Evolutionary conservation across 2,797 vertebrate genomes (phyloP), one percentile per base, ranked within the genome.

Genomic region (Sphaeramia orbicularis): DNA sequence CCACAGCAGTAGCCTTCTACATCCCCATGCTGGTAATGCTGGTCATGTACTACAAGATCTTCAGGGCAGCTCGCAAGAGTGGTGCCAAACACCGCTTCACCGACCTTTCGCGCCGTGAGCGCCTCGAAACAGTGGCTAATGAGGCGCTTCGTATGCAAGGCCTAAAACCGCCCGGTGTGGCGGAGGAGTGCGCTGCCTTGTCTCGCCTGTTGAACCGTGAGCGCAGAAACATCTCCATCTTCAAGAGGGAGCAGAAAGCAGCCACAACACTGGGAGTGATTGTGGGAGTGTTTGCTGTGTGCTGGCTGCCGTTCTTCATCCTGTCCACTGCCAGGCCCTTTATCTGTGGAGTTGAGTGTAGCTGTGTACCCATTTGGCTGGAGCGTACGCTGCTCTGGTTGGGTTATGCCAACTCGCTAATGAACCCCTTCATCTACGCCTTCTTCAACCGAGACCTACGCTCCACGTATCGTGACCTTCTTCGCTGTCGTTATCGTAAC

Each of bases 41-140:
- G 68, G 86, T 94, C 86, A 95, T 95, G 94, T 95, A 95, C 84
- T 95, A 95, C 86, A 95, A 95, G 86, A 95, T 95, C 74, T 95
- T 95, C 83, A 90, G 76, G 79, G 94, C 94, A 0, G 94, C 94
- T n/a, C 91, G 94, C 53, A 95, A 95, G 77, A 95, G 94, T 0
- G 91, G 93, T 0, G 93, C 93, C 77, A 95, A 94, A 75, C 94
- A 95, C 76, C 93, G 94, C 16, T 94, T 94, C 74, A 92, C 88
- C 1, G 83, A 93, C 86, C 76, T 93, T 57, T 80, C 90, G 0
- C 91, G 91, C 1, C 91, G 89, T 0, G 89, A 93, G 16, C 90
- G 91, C 14, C 87, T 92, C 1, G 93, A 93, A 69, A 91, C 87
- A 0, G 91, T 86, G 67, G 83, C 88, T 54, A 93, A 90, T 24